Evolutionary conservation across 2,797 vertebrate species (phyloP).

Genomic region (Coregonus ussuriensis): DNA sequence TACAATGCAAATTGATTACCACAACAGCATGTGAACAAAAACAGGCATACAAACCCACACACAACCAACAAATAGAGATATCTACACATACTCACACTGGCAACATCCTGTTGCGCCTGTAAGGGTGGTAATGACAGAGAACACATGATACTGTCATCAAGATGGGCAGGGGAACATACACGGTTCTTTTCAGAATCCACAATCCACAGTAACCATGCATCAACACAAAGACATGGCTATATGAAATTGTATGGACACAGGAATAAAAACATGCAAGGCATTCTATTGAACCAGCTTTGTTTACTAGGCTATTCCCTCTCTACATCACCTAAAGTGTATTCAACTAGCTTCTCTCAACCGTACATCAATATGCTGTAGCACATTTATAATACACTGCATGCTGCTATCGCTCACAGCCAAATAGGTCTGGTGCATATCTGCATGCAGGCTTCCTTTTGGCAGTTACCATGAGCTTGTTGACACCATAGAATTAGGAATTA

Average conservation of each 20-base stretch:
- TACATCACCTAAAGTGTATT: too few species aligned
- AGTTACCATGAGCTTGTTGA: not conserved
- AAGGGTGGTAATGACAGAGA: not conserved
- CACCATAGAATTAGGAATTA: not conserved
- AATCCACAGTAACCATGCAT: not conserved
- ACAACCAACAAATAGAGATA: not conserved
- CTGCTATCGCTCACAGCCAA: not conserved
- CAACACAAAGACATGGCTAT: not conserved
- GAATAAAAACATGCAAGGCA: not conserved
- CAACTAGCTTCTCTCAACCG: too few species aligned
- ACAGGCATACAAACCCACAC: slow-evolving; percentile 27
- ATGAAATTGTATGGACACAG: not conserved
- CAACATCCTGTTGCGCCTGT: too few species aligned
- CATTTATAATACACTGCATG: not conserved
- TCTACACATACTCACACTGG: not conserved
- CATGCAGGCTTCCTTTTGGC: not conserved
- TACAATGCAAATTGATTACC: slow-evolving; percentile 50
- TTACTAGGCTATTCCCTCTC: too few species aligned
- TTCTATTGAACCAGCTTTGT: too few species aligned
- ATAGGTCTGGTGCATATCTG: not conserved
- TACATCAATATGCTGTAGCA: too few species aligned
- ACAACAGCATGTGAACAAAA: not conserved
- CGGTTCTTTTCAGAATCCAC: not conserved
- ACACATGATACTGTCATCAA: not conserved
- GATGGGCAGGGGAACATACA: not conserved